Evolutionary conservation across 2,888 invertebrate species (phyloP).

Genomic region (Chrysotoxum bicinctum): DNA sequence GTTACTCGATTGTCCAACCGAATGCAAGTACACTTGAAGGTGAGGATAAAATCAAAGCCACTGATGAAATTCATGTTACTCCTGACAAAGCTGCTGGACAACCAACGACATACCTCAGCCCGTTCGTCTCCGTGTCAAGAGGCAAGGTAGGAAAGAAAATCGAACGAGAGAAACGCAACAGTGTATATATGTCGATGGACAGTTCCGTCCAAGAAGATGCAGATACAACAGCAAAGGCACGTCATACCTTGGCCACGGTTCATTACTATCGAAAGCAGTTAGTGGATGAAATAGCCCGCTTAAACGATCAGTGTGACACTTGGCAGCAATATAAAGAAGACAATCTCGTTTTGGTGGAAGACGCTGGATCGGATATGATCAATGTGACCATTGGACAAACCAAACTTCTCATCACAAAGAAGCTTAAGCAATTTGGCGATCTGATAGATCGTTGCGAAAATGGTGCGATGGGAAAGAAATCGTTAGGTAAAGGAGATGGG

Average conservation of each 20-base stretch:
- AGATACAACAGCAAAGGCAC: not conserved
- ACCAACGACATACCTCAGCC: slow-evolving; percentile 77
- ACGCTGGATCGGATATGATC: slow-evolving; percentile 82
- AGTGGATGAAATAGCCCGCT: slow-evolving; percentile 81
- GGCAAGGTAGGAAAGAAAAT: slow-evolving; percentile 83
- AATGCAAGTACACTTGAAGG: slow-evolving; percentile 3
- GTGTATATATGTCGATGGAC: slow-evolving; percentile 75
- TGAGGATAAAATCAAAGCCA: not conserved
- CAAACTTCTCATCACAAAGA: slow-evolving; percentile 87
- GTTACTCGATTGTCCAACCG: slow-evolving; percentile 73
- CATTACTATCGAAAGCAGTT: slow-evolving; percentile 79
- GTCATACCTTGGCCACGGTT: slow-evolving; percentile 76
- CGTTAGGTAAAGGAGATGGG: slow-evolving; percentile 73
- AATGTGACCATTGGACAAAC: slow-evolving; percentile 89
- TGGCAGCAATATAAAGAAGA: slow-evolving; percentile 82
- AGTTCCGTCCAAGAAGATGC: slow-evolving; percentile 6
- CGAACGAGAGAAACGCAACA: slow-evolving; percentile 80
- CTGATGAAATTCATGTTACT: not conserved
- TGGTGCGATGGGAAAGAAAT: slow-evolving; percentile 73
- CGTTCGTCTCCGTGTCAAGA: slow-evolving; percentile 83
- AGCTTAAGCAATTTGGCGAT: slow-evolving; percentile 87
- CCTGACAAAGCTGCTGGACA: slow-evolving; percentile 37
- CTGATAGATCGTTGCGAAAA: slow-evolving; percentile 82
- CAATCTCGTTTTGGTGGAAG: slow-evolving; percentile 78
- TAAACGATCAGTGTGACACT: slow-evolving; percentile 81